These are phyloP conservation scores for Ptyas mucosa DNA, from an alignment of 2,113 vertebrate species.

Conservation along the genomic window DNA sequence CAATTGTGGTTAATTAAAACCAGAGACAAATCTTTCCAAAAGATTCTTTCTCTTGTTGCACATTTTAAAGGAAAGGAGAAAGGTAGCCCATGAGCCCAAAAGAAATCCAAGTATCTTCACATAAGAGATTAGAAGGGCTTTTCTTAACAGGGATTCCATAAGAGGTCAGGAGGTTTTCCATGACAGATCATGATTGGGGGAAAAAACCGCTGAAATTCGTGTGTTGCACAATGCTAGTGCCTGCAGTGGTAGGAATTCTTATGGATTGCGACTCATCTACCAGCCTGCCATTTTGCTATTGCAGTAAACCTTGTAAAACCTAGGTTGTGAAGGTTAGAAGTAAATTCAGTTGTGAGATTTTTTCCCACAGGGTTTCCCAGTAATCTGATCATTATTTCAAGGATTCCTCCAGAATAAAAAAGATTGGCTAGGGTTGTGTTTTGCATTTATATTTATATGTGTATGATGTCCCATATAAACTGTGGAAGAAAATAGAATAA, in stretches of 20 bases:
- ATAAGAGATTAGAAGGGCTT: background rate
- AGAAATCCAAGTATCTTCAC: background rate
- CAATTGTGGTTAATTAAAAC: background rate
- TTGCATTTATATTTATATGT: background rate
- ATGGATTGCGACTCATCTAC: background rate
- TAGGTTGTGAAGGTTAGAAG: background rate
- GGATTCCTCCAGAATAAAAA: background rate
- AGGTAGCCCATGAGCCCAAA: background rate
- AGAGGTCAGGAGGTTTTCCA: background rate
- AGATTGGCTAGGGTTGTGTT: background rate
- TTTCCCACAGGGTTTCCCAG: background rate
- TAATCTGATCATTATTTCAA: background rate
- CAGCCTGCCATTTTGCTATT: background rate
- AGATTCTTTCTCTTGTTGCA: background rate
- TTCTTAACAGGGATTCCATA: background rate
- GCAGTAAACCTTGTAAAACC: background rate
- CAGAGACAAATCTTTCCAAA: background rate
- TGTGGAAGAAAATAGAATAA: background rate
- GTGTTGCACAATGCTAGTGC: background rate
- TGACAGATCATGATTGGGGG: background rate
- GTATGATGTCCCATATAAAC: background rate
- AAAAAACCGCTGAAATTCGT: background rate
- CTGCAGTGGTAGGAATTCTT: background rate
- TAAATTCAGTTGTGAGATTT: background rate
- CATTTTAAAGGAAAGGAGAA: background rate